Base-by-base conservation (phyloP, 2,797 vertebrate species). In the Australoheros facetus region DNA sequence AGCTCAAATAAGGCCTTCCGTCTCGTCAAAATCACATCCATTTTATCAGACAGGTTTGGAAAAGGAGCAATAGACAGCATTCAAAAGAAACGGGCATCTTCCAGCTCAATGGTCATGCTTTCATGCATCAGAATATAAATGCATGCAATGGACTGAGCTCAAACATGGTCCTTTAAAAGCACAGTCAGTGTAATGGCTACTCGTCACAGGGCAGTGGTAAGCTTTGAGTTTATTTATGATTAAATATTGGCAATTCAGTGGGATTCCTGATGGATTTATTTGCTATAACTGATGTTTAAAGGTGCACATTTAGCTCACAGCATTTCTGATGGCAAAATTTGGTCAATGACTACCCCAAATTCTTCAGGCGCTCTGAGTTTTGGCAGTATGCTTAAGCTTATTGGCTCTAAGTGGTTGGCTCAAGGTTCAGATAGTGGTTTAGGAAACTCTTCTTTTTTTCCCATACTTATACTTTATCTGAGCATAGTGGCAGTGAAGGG, bases 121-220 rank as follows among this genome's bases (percentile, higher is more conserved):
- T 55, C 13, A 32, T 71, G 58, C 76, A 88, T 78, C 48, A 51
- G 37, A 79, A 81, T 51, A 69, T n/a, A 69, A 69, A 69, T 45
- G 3, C 48, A 62, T 6, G 28, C 64, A 74, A 79, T 53, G 54
- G 28, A 56, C 53, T 16, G 69, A 76, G 54, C 75, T 71, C 62
- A 77, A 62, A 70, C 48, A 53, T 1, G n/a, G 56, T 77, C 48
- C 23, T 64, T 77, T 57, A 42, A 57, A 78, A 75, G 34, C 66
- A 37, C 9, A 14, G 7, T 86, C 71, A 30, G 72, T 75, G 16
- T 21, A 60, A 70, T 71, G 80, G 75, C 72, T 82, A 12, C 80
- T 57, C 7, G 30, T 85, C 10, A 37, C 62, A 79, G 85, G 94
- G 94, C 94, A 95, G 95, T 95, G 93, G 60, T 84, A 54, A 82